A percentile compares a stretch with the other conserved stretches of the same genome.
These are phyloP conservation scores for Cristatella mucedo DNA, from an alignment of 2,888 invertebrate species.

Conservation along the genomic window DNA sequence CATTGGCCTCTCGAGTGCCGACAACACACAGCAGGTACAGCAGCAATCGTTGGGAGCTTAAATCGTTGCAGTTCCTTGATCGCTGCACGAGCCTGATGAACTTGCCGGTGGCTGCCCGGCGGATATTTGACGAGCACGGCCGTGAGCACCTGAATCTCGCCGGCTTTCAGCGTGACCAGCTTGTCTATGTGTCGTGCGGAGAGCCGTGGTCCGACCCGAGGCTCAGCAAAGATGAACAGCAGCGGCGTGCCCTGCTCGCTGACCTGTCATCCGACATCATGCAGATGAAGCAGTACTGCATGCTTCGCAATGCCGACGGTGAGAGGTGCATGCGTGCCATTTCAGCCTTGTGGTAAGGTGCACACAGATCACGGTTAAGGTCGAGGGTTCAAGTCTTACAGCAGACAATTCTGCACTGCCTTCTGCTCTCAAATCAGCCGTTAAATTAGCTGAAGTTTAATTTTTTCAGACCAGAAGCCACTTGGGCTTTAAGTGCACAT, in stretches of 20 bases:
- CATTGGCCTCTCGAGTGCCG: too few species aligned
- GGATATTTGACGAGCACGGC: constrained; percentile 33
- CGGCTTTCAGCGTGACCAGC: constrained; percentile 26
- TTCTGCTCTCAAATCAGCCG: too few species aligned
- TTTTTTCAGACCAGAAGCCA: too few species aligned
- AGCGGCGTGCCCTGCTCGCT: constrained; percentile 27
- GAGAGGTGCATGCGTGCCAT: constrained; percentile 15
- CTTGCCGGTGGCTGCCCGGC: constrained; percentile 34
- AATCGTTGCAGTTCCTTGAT: constrained; percentile 36
- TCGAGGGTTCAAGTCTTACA: too few species aligned
- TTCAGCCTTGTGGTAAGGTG: too few species aligned
- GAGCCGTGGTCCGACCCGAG: constrained; percentile 35
- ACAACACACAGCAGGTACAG: too few species aligned
- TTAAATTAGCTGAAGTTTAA: too few species aligned
- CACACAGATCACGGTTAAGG: too few species aligned
- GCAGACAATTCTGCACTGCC: too few species aligned
- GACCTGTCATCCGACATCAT: constrained; percentile 31
- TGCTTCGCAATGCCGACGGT: constrained; percentile 29
- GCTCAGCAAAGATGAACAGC: constrained; percentile 31
- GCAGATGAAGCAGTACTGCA: constrained; percentile 31
- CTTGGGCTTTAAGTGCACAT: too few species aligned
- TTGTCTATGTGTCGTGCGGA: constrained; percentile 33
- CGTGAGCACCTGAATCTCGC: constrained; percentile 30
- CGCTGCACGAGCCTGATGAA: constrained; percentile 28
- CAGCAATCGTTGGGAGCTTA: too few species aligned